Percentiles rank a stretch among this genome's conserved stretches.
phyloP scores from a whole-genome alignment of 2,888 invertebrate genomes.

The Seira musarum region DNA sequence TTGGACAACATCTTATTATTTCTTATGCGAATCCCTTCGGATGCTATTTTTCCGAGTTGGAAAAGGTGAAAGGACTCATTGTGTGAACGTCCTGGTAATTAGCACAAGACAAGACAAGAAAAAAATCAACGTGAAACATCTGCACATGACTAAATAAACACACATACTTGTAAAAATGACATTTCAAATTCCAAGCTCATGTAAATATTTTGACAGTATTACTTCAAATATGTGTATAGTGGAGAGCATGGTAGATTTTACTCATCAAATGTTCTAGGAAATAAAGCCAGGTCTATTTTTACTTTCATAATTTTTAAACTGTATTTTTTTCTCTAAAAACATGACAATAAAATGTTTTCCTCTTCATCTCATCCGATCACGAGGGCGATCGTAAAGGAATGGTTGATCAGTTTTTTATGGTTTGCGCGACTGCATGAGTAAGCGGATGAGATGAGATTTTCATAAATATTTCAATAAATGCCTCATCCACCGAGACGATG shows the following conservation, averaged over 20 bases:
- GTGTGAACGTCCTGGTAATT: conserved; percentile 86
- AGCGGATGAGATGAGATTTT: neutral
- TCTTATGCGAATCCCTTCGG: conserved; percentile 81
- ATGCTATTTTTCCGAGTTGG: conserved; percentile 84
- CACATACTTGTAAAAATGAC: no score
- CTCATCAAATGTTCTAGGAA: no score
- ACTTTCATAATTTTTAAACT: no score
- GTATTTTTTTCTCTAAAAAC: no score
- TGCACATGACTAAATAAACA: no score
- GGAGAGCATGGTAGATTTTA: no score
- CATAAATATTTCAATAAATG: neutral
- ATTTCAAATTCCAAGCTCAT: no score
- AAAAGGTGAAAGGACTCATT: conserved; percentile 86
- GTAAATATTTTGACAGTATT: no score
- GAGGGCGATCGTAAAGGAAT: neutral
- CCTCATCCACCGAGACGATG: neutral
- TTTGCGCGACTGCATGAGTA: neutral
- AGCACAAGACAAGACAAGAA: neutral
- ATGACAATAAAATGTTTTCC: neutral
- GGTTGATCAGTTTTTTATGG: neutral
- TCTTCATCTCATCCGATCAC: neutral
- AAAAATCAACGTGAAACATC: neutral
- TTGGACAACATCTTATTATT: no score
- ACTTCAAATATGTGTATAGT: no score
- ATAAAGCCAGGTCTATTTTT: no score